Evolutionary conservation across 2,797 vertebrate species (phyloP), one percentile per base, ranked within the genome.

Genomic region (Tarsius wallacei): DNA sequence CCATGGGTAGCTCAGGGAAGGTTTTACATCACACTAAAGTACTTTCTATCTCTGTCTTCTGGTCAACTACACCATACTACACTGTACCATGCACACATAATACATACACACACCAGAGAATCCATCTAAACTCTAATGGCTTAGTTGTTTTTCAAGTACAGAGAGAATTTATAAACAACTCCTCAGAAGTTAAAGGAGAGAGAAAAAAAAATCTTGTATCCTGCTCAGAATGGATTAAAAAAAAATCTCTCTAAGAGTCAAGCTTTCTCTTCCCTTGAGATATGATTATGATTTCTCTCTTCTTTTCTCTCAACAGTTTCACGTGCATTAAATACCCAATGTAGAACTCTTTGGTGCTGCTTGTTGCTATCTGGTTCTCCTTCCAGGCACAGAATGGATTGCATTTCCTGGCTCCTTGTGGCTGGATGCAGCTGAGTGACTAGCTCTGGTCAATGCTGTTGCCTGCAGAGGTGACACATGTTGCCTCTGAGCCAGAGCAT

Each of bases 71-170:
- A 71, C 57, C 19, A 64, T 8, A 53, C 15, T 49, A 61, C 10
- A 86, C 33, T 9, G 63, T 7, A 64, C 15, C 33, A 31, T 14
- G 31, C 14, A 68, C 70, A 47, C 33, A 55, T 5, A 33, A n/a
- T 15, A 64, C 66, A 61, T 55, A 77, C n/a, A 0, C 10, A 77
- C 14, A n/a, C 51, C 28, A 59, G 33, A 94, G 64, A 82, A 84
- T 0, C 17, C 17, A n/a, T 71, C 93, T 66, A 28, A 59, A 19
- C 33, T 91, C 86, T 97, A 96, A 96, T 86, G 80, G 84, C 55
- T 90, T 91, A 78, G 68, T 96, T 97, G 92, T 96, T 97, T 97
- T 98, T 88, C 89, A 96, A 94, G 84, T 95, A 85, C 91, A 94
- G 93, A 97, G 66, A 73, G 91, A 96, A 86, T 94, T 97, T 74